phyloP scores from a whole-genome alignment of 2,888 invertebrate genomes.

The Abrostola tripartita region DNA sequence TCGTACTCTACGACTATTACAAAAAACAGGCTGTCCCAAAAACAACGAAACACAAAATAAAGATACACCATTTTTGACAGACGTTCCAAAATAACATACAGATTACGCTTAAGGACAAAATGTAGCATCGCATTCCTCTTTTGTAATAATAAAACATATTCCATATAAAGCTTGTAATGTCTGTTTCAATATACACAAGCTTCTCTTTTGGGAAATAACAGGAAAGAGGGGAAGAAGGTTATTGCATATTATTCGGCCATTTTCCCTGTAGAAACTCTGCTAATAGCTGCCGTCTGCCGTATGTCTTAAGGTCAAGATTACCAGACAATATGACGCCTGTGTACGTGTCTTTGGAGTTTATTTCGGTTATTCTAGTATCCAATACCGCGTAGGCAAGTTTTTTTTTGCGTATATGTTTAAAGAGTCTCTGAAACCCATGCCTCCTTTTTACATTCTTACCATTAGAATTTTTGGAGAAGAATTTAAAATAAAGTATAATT shows the following conservation, averaged over 20 bases:
- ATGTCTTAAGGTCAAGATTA: conserved; percentile 15
- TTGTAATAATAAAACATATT: conserved; percentile 5
- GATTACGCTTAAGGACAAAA: not conserved
- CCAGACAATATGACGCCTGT: conserved; percentile 16
- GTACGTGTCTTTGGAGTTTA: not conserved
- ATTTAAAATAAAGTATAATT: too few relatives aligned
- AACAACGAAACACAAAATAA: too few relatives aligned
- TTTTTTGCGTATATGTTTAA: not conserved
- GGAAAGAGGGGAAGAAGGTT: conserved; percentile 4
- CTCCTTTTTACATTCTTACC: too few relatives aligned
- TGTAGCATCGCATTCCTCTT: not conserved
- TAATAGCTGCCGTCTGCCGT: conserved; percentile 1
- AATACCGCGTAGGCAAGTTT: not conserved
- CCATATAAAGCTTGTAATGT: not conserved
- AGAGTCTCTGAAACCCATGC: too few relatives aligned
- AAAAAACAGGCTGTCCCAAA: too few relatives aligned
- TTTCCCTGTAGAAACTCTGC: conserved; percentile 5
- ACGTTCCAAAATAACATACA: not conserved
- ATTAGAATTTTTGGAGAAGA: too few relatives aligned
- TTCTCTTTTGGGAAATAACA: conserved; percentile 14
- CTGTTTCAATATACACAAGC: conserved; percentile 7
- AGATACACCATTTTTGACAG: too few relatives aligned
- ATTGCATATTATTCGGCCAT: conserved; percentile 16
- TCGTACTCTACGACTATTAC: too few relatives aligned
- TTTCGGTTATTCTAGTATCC: not conserved